phyloP scores from a whole-genome alignment of 2,888 invertebrate genomes.

The Folsomia manolachei region DNA sequence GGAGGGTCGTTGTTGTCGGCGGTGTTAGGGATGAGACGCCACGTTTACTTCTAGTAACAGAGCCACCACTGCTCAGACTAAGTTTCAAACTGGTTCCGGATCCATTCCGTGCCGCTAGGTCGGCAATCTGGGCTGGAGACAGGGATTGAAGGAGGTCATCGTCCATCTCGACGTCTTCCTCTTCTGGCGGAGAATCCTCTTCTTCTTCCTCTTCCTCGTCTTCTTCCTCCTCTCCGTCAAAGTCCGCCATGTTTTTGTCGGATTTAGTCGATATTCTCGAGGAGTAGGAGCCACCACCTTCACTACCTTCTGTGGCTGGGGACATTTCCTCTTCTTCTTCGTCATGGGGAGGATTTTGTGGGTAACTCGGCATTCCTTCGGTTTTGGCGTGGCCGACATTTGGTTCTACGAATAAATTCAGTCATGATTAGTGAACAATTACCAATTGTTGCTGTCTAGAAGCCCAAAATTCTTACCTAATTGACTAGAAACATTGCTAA shows the following conservation, averaged over 20 bases:
- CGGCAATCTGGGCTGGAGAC: conserved; percentile 58
- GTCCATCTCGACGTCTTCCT: conserved; percentile 76
- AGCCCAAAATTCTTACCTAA: too few species aligned
- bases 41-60: neutral
- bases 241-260: conserved; percentile 90
- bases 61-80: neutral
- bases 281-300: conserved; percentile 86
- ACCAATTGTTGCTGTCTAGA: too few species aligned
- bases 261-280: conserved; percentile 89
- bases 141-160: conserved; percentile 46
- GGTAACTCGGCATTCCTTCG: too few species aligned
- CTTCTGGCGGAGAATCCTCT: conserved; percentile 61
- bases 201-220: conserved; percentile 69
- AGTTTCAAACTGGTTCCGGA: neutral
- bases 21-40: neutral
- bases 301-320: conserved; percentile 54
- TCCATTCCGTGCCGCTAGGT: conserved; percentile 63
- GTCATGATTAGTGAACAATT: too few species aligned
- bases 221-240: conserved; percentile 85
- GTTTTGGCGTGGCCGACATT: too few species aligned
- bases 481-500: too few species aligned
- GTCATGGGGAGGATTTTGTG: too few species aligned
- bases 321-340: too few species aligned
- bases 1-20: neutral
- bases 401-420: too few species aligned